Base-by-base conservation (phyloP, 1,140 invertebrate species). In the Diplogasteroides magnus region DNA sequence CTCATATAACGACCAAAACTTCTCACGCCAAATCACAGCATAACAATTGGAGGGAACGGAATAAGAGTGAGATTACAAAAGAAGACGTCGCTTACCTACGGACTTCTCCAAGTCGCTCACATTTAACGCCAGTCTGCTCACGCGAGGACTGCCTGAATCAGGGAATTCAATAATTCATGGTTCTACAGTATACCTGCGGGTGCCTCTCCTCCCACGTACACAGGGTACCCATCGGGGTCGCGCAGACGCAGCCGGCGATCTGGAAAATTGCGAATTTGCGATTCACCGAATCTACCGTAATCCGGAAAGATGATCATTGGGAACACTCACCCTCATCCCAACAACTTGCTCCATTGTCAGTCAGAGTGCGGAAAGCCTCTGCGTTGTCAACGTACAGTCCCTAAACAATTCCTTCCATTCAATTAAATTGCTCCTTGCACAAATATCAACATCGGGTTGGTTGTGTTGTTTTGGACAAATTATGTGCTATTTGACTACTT, bases 161-260 rank as follows among this genome's bases (percentile, higher is more conserved):
- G n/a, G n/a, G n/a, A n/a, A n/a, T n/a, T n/a, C n/a, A n/a, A n/a
- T n/a, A n/a, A n/a, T n/a, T n/a, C n/a, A n/a, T n/a, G n/a, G n/a
- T n/a, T 94, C 91, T 90, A 83, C 75, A 74, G 78, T 23, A 86
- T 86, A 78, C 56, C 88, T 1, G 15, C 57, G 2, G 37, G 37
- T 11, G n/a, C 84, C 83, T 91, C 88, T 79, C 91, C 87, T 61
- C 90, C 83, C 37, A 96, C 86, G 75, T 86, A 89, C 84, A 93
- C 95, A 78, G 89, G 90, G 82, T 96, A 95, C 26, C 93, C 94
- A 83, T 92, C 93, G 58, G 94, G 93, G 64, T 93, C 91, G 80
- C 37, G 37, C 6, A 48, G 37, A 48, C 37, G 37, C 6, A 48
- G 37, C 6, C 37, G 37, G 19, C 19, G 6, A 48, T 48, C 37